A percentile compares a stretch with the other conserved stretches of the same genome.
These are phyloP conservation scores for Pantala flavescens DNA, from an alignment of 1,140 invertebrate species.

Conservation along the genomic window DNA sequence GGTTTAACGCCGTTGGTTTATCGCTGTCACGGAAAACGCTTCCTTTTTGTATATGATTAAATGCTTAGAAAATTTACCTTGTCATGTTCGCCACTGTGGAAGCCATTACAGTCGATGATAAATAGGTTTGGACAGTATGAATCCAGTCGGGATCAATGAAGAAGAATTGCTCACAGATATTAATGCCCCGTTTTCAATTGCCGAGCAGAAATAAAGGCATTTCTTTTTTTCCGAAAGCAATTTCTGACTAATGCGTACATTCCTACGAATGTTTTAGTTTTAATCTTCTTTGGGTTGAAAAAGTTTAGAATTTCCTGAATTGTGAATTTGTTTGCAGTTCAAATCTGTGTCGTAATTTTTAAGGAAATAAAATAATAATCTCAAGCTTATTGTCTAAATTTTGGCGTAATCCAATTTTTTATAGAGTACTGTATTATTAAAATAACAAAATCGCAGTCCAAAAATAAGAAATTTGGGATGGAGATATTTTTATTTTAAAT, in stretches of 20 bases:
- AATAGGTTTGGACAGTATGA: conserved; percentile 6
- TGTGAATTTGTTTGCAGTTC: too few relatives aligned
- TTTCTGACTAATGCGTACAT: not conserved
- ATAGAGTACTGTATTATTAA: too few relatives aligned
- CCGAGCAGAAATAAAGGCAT: not conserved
- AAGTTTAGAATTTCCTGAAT: too few relatives aligned
- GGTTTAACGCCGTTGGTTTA: conserved; percentile 5
- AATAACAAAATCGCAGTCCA: too few relatives aligned
- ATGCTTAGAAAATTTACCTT: conserved; percentile 1
- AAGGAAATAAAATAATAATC: too few relatives aligned
- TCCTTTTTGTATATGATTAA: conserved; percentile 10
- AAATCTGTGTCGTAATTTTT: too few relatives aligned
- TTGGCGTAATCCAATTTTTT: too few relatives aligned
- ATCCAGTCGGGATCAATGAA: conserved; percentile 8
- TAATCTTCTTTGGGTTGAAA: too few relatives aligned
- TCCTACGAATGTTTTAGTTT: not conserved
- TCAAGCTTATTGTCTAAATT: too few relatives aligned
- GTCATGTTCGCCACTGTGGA: not conserved
- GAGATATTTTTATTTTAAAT: too few relatives aligned
- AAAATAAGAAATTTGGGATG: too few relatives aligned
- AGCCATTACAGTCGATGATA: not conserved
- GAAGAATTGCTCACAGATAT: not conserved
- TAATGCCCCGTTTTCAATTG: not conserved
- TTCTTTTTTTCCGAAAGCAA: not conserved
- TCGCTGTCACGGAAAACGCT: conserved; percentile 2